Evolutionary conservation across 1,140 invertebrate genomes (phyloP), one percentile per base, ranked within the genome.

Genomic region (Muscidifurax raptorellus): DNA sequence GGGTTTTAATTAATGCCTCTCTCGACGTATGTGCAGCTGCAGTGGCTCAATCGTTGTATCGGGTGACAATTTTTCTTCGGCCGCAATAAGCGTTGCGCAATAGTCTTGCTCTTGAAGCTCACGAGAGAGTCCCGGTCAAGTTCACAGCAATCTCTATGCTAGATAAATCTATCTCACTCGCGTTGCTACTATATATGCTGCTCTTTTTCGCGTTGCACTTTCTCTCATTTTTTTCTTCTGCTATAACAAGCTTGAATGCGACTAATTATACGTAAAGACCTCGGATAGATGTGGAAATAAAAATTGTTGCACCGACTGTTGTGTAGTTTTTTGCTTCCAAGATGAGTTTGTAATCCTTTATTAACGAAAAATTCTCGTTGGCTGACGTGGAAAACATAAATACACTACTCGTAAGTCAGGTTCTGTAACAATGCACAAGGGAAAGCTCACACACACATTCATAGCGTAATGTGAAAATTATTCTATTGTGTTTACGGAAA

Each of bases 41-140:
- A 2, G 18, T 74, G 27, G 28, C 12, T 59, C 52, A 59, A 59
- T 59, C 52, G 18, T 59, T 6, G 32, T 64, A 67, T 82, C 25
- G 59, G 74, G 64, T 76, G 52, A 66, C 72, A 77, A 76, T 82
- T 66, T 76, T 82, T 82, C 81, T 82, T 76, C 32, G n/a, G 36
- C 36, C 32, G 81, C 74, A 67, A 82, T 76, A 27, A 25, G 32
- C 52, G 27, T 82, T 82, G 36, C 74, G 74, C 36, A 82, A 82
- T 77, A 12, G 74, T 67, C 80, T 82, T 77, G 59, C 59, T 82
- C 81, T 82, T 67, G 81, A 69, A 76, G 40, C 13, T 25, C 27
- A n/a, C 30, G 28, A 9, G 40, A 77, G 32, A 83, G 59, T 77
- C 40, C 40, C 75, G 82, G 82, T 71, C 75, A 83, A 83, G 75